Evolutionary conservation across 2,888 invertebrate genomes (phyloP), one percentile per base, ranked within the genome.

Genomic region (Troides oblongomaculatus): DNA sequence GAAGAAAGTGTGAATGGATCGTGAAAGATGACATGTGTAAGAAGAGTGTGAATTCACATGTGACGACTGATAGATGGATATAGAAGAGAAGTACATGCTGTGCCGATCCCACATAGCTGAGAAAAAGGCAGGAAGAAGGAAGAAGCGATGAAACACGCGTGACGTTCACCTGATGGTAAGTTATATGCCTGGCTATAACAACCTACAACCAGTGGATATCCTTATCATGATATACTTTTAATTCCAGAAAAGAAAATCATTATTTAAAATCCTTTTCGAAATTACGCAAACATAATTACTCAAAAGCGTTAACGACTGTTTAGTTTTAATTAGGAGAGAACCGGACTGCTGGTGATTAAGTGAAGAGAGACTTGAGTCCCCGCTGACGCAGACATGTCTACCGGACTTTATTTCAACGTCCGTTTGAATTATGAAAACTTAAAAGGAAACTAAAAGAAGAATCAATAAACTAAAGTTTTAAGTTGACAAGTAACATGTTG

Each of bases 291-390:
- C 70, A 72, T 64, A 57, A 66, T 68, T n/a, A 25, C 64, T 65
- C 58, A 69, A 74, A 73, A 74, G 70, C 73, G 73, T 72, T 69
- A 57, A 71, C 69, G 63, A 74, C 73, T 76, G 76, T 76, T 75
- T 74, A 75, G 74, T 77, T 77, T 76, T 78, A 77, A 78, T 78
- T 77, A 76, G 71, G 69, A 71, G 67, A 46, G 68, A 64, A 69
- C 30, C 64, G 63, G 66, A 68, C 62, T 63, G 53, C 36, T 62
- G 57, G 69, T 75, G 72, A 72, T 68, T 72, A 68, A 64, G 62
- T 70, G 72, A 70, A 74, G 70, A 71, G 69, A 69, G 62, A 39
- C 62, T 36, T n/a, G 23, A 70, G 39, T 23, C 58, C 56, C 25
- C 30, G n/a, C 8, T n/a, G 63, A 59, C 30, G 50, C 50, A 57